phyloP scores from a whole-genome alignment of 1,140 invertebrate species.

The Oryctes rhinoceros region DNA sequence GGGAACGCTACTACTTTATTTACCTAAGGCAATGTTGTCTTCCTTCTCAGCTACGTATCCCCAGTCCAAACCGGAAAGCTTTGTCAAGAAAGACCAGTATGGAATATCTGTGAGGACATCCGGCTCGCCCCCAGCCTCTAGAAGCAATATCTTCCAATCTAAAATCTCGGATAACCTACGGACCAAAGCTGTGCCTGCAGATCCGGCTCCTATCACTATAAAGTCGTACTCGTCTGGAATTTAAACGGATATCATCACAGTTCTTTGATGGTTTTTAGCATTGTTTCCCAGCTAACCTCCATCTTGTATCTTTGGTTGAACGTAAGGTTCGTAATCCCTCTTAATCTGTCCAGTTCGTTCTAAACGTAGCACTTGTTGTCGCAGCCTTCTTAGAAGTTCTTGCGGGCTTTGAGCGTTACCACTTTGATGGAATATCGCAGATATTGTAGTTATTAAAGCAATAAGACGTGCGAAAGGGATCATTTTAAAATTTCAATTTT shows the following conservation, averaged over 20 bases:
- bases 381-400: neutral
- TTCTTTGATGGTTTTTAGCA: neutral
- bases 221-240: slow-evolving; percentile 71
- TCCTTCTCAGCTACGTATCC: slow-evolving; percentile 16
- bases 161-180: slow-evolving; percentile 78
- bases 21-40: slow-evolving; percentile 37
- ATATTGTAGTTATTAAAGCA: neutral
- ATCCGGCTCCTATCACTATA: slow-evolving; percentile 87
- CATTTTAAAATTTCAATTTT: too few relatives aligned
- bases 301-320: neutral
- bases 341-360: slow-evolving; percentile 5
- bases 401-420: neutral
- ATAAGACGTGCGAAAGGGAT: too few relatives aligned
- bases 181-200: slow-evolving; percentile 87
- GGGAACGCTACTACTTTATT: neutral
- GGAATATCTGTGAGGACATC: slow-evolving; percentile 36
- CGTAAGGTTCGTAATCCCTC: neutral
- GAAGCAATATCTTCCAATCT: slow-evolving; percentile 79
- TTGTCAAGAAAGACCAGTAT: neutral
- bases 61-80: neutral
- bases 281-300: neutral
- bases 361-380: slow-evolving; percentile 9
- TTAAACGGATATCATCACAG: neutral
- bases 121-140: slow-evolving; percentile 76
- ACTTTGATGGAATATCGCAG: neutral